phyloP scores from a whole-genome alignment of 1,140 invertebrate species.

The Helicoverpa armigera region DNA sequence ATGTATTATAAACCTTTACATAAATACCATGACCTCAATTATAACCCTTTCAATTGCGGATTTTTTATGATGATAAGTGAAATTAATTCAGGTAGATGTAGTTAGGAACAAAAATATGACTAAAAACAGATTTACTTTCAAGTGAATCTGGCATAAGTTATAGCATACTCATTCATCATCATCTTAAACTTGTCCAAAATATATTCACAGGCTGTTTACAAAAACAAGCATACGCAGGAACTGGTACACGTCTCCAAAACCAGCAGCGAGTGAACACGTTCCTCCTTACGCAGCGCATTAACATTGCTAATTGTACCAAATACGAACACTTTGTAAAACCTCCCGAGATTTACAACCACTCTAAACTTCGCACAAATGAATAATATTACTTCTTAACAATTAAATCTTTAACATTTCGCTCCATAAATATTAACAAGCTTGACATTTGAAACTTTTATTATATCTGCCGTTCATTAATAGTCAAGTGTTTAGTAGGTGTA shows the following conservation, averaged over 20 bases:
- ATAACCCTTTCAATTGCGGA: too few relatives aligned
- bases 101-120: too few relatives aligned
- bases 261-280: neutral
- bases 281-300: neutral
- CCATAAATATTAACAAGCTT: constrained; percentile 13
- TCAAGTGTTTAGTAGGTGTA: neutral
- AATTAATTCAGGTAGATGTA: too few relatives aligned
- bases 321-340: neutral
- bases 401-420: neutral
- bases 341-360: neutral
- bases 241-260: constrained; percentile 6
- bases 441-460: constrained; percentile 40
- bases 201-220: constrained; percentile 4
- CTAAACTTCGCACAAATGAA: too few relatives aligned
- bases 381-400: neutral
- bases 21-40: too few relatives aligned
- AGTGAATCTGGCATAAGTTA: too few relatives aligned
- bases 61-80: too few relatives aligned
- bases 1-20: too few relatives aligned
- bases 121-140: too few relatives aligned
- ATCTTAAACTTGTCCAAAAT: neutral
- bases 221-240: neutral
- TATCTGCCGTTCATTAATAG: neutral
- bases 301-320: constrained; percentile 18
- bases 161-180: too few relatives aligned